A percentile compares a stretch with the other conserved stretches of the same genome.
Evolutionary conservation across 2,797 vertebrate species (phyloP).

Genomic region (Aulostomus chinensis): DNA sequence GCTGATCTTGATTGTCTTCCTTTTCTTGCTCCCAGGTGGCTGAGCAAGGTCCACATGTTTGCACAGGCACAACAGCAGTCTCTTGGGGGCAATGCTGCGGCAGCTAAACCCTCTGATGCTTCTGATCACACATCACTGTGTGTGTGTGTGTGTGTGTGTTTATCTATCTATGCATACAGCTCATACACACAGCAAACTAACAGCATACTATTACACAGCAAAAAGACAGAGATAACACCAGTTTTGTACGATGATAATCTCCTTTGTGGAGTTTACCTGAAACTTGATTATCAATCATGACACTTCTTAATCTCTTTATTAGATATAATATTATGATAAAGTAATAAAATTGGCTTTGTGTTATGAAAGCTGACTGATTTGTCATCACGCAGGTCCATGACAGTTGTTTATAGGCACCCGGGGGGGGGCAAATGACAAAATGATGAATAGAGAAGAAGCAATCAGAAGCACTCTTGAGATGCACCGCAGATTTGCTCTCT

Average conservation of each 20-base stretch:
- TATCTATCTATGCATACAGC: constrained; percentile 41
- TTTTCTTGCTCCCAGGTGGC: constrained; percentile 69
- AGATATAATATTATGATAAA: constrained; percentile 60
- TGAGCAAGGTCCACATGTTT: constrained; percentile 71
- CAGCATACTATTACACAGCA: not conserved
- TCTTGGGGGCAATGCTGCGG: constrained; percentile 61
- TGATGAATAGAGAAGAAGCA: no score
- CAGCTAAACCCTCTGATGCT: constrained; percentile 69
- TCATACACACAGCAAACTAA: constrained; percentile 17
- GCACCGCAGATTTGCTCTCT: no score
- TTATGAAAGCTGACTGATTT: no score
- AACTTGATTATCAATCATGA: constrained; percentile 45
- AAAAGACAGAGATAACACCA: constrained; percentile 50
- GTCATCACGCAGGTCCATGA: no score
- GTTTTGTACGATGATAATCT: constrained; percentile 58
- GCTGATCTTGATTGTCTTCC: constrained; percentile 78
- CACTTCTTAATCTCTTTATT: constrained; percentile 36
- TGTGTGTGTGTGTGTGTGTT: constrained; percentile 28
- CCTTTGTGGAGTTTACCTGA: constrained; percentile 47
- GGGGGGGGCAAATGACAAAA: no score
- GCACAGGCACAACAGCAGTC: constrained; percentile 71
- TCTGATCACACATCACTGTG: constrained; percentile 65
- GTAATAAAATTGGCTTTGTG: no score
- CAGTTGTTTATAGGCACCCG: no score
- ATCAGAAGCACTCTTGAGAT: no score